phyloP scores from a whole-genome alignment of 2,888 invertebrate species.

The Lumbricus terrestris region DNA sequence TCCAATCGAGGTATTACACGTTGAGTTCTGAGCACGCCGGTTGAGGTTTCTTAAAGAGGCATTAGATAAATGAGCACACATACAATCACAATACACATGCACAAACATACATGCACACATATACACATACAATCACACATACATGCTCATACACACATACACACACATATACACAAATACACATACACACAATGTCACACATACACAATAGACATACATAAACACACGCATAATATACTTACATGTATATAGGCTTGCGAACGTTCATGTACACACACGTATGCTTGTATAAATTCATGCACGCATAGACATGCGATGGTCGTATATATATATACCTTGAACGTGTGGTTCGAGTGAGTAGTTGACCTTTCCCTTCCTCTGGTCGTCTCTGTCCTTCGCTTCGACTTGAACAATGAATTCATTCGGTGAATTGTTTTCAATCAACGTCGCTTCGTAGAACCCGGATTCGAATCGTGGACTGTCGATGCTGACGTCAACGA shows the following conservation, averaged over 20 bases:
- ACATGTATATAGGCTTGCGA: too few relatives aligned
- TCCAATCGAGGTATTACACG: too few relatives aligned
- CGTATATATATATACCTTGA: background rate
- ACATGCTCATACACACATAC: too few relatives aligned
- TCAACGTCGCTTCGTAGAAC: slow-evolving; percentile 74
- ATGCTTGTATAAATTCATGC: background rate
- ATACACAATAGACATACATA: too few relatives aligned
- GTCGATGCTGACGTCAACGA: slow-evolving; percentile 37
- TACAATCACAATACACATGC: background rate
- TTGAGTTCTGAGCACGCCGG: too few relatives aligned
- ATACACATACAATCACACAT: too few relatives aligned
- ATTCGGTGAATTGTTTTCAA: slow-evolving; percentile 62
- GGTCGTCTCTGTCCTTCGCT: slow-evolving; percentile 75
- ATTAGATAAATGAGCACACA: background rate
- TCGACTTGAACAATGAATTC: slow-evolving; percentile 69
- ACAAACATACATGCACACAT: background rate
- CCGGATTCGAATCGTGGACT: slow-evolving; percentile 67
- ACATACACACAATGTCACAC: too few relatives aligned
- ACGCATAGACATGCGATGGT: background rate
- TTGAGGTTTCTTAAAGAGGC: background rate
- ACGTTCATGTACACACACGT: too few relatives aligned
- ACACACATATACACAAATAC: too few relatives aligned
- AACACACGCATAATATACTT: too few relatives aligned
- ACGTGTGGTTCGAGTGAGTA: slow-evolving; percentile 18
- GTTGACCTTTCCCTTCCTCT: slow-evolving; percentile 74